phyloP scores from a whole-genome alignment of 1,140 invertebrate genomes.

The Aphelinus certus region DNA sequence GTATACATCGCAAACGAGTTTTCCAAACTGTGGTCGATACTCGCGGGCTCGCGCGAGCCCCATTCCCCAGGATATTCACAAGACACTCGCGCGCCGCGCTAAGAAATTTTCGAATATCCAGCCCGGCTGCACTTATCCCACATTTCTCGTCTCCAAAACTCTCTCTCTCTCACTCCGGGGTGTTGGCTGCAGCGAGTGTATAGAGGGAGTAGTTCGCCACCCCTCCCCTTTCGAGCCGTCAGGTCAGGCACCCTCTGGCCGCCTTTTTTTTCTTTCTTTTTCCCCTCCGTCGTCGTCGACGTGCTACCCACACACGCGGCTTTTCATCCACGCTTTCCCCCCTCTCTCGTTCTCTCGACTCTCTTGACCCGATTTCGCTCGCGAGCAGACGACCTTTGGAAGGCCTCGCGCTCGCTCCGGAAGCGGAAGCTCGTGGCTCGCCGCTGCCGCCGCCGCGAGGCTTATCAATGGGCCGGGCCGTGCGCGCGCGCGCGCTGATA shows the following conservation, averaged over 20 bases:
- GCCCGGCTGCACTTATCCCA: no score
- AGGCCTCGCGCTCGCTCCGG: constrained; percentile 5
- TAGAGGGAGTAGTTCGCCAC: no score
- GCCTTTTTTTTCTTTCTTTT: constrained; percentile 20
- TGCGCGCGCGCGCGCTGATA: constrained; percentile 2
- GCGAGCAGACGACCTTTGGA: constrained; percentile 27
- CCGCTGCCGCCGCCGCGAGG: not conserved
- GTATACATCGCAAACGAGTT: no score
- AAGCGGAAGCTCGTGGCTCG: not conserved
- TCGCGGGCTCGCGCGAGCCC: no score
- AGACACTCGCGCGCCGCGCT: no score
- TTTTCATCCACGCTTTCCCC: constrained; percentile 21
- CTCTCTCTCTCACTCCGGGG: no score
- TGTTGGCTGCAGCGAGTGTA: no score
- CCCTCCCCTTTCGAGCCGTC: no score
- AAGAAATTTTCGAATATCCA: no score
- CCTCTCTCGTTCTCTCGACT: constrained; percentile 17
- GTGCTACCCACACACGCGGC: not conserved
- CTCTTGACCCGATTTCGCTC: constrained; percentile 30
- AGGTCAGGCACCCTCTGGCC: constrained; percentile 39
- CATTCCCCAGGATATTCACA: no score
- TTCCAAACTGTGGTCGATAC: no score
- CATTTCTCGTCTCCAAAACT: no score
- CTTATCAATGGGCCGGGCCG: constrained; percentile 23
- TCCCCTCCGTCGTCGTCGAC: not conserved